These are phyloP conservation scores for Agrotis ipsilon DNA, from an alignment of 2,888 invertebrate species.

Conservation along the genomic window DNA sequence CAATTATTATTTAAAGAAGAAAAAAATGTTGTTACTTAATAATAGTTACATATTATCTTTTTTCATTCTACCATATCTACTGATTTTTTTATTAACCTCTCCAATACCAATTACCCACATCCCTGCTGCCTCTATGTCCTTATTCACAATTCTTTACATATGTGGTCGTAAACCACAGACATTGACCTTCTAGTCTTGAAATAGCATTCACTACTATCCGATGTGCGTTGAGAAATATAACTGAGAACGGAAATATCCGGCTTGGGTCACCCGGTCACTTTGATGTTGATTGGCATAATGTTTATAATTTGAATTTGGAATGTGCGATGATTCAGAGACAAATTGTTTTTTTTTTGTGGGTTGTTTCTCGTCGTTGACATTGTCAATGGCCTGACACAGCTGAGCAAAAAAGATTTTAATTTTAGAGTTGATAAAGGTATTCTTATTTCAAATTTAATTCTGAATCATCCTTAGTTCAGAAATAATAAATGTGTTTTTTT, in stretches of 20 bases:
- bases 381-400: not conserved
- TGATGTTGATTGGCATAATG: conserved; percentile 14
- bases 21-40: too few species aligned
- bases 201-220: conserved; percentile 75
- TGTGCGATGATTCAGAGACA: not conserved
- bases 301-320: conserved; percentile 16
- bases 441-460: not conserved
- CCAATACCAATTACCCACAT: not conserved
- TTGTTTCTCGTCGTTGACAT: not conserved
- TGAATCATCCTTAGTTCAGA: not conserved
- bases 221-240: conserved; percentile 65
- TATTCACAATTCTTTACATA: conserved; percentile 44
- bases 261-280: conserved; percentile 48
- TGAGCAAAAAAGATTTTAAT: not conserved
- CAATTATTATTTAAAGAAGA: too few species aligned
- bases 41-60: not conserved
- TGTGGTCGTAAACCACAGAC: conserved; percentile 79
- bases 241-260: conserved; percentile 40
- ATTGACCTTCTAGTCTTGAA: conserved; percentile 84
- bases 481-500: not conserved
- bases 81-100: not conserved
- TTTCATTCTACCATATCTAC: not conserved
- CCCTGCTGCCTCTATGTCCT: conserved; percentile 35
- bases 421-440: not conserved
- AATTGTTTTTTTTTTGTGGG: not conserved